Conservation (phyloP, 2,113 vertebrate species). For the Genyomyrus donnyi region DNA sequence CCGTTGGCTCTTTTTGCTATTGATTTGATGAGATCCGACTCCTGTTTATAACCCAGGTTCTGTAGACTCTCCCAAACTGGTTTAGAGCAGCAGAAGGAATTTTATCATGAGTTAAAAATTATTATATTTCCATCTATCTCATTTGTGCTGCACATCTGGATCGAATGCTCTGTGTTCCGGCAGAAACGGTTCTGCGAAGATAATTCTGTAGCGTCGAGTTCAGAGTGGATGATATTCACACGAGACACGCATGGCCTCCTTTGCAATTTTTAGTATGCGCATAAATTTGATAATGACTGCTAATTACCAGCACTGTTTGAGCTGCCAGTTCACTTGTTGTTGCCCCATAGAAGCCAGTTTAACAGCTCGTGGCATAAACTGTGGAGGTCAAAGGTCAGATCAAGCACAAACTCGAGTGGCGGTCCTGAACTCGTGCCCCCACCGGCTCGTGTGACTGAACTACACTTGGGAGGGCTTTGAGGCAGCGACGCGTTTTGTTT, state of each 20-base stretch:
- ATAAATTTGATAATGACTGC: constrained; percentile 1
- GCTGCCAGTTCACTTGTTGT: neutral
- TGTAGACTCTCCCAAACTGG: neutral
- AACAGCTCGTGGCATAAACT: neutral
- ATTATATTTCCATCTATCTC: neutral
- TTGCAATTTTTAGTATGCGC: neutral
- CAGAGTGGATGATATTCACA: neutral
- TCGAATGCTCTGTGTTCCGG: neutral
- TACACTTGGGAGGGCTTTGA: neutral
- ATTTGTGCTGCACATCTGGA: neutral
- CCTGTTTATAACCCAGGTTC: neutral
- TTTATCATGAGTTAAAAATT: neutral
- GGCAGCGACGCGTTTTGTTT: neutral
- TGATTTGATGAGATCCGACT: neutral
- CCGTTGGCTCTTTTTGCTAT: neutral
- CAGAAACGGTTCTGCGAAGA: neutral
- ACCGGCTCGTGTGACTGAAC: neutral
- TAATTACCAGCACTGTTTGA: neutral
- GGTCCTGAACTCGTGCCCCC: neutral
- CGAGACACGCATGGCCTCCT: neutral
- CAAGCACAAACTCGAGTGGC: neutral
- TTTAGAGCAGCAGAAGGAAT: neutral
- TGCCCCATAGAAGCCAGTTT: neutral
- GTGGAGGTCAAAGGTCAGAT: neutral
- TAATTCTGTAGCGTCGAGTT: neutral